Base-by-base conservation (phyloP, 2,113 vertebrate species). In the Percopsis transmontana region DNA sequence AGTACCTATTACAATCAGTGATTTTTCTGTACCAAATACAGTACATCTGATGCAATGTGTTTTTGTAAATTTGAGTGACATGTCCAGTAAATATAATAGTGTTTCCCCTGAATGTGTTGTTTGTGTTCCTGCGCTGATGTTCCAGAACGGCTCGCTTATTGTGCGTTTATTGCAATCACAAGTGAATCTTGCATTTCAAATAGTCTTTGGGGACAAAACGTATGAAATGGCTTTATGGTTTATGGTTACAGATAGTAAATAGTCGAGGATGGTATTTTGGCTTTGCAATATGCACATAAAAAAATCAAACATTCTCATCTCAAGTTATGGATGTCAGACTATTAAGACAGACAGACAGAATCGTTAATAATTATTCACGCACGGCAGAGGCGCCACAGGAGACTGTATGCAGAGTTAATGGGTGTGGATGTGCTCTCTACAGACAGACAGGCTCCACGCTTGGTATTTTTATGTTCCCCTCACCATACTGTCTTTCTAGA, bases 401-500 rank as follows among this genome's bases (percentile, higher is more conserved):
- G 40, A 39, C 12, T 59, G 58, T 50, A 24, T 42, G 72, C 18
- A 19, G 14, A 48, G 19, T 12, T 55, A 61, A 55, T 20, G 18
- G 40, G 45, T 66, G 45, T 18, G 15, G 50, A 58, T 20, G 15
- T 42, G 40, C 40, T 63, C 4, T 55, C 24, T 55, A 23, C 55
- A 33, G 62, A 61, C 78, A 80, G 40, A 64, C 77, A 47, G 83
- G 62, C 86, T 80, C 83, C 83, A 69, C 64, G 53, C 0, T 15
- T 72, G 83, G 80, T 23, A 64, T 60, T 65, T 87, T 82, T 84
- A 84, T 61, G 40, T 24, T 47, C 57, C 79, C 70, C 52, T 48
- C 10, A 73, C 24, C 1, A 58, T 65, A 66, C 64, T 64, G 6
- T 19, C 44, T 51, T 45, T 5, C 10, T 51, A 79, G 74, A 68